Percentiles rank a stretch among this genome's conserved stretches.
These are phyloP conservation scores for Gadopsis marmoratus DNA, from an alignment of 2,797 vertebrate species.

Conservation along the genomic window DNA sequence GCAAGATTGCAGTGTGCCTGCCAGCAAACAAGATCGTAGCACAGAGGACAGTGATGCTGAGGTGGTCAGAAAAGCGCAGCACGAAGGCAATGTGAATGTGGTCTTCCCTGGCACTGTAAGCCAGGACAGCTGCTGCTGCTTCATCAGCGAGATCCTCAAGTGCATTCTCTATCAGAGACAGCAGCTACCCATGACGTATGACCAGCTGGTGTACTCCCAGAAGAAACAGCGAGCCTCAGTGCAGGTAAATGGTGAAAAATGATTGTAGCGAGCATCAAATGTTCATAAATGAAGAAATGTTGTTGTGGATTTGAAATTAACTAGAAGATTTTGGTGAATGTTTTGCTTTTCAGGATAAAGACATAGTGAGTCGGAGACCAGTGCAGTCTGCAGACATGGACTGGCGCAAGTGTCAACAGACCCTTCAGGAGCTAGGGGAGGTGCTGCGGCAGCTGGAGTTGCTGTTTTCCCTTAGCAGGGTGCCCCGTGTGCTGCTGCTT, in stretches of 20 bases:
- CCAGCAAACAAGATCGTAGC: slow-evolving; percentile 21
- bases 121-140: slow-evolving; percentile 90
- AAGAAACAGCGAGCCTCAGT: slow-evolving; percentile 75
- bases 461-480: slow-evolving; percentile 91
- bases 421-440: slow-evolving; percentile 89
- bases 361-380: slow-evolving; percentile 75
- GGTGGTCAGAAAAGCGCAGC: slow-evolving; percentile 67
- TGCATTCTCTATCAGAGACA: slow-evolving; percentile 94
- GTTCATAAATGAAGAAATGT: not conserved
- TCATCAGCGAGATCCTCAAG: slow-evolving; percentile 94
- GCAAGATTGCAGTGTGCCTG: slow-evolving; percentile 10
- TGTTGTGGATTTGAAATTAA: not conserved
- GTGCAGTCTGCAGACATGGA: slow-evolving; percentile 68
- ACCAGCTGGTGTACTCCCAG: slow-evolving; percentile 90
- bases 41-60: slow-evolving; percentile 70
- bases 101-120: slow-evolving; percentile 89
- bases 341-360: slow-evolving; percentile 80
- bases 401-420: slow-evolving; percentile 87
- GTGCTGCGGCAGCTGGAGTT: slow-evolving; percentile 90
- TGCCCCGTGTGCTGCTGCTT: slow-evolving; percentile 93
- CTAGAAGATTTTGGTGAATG: not conserved
- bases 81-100: slow-evolving; percentile 85
- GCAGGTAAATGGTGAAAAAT: slow-evolving; percentile 68
- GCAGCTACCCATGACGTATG: slow-evolving; percentile 95
- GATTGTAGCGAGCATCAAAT: not conserved